Base-by-base conservation (phyloP, 2,888 invertebrate species). In the Lasioglossum leucozonium region DNA sequence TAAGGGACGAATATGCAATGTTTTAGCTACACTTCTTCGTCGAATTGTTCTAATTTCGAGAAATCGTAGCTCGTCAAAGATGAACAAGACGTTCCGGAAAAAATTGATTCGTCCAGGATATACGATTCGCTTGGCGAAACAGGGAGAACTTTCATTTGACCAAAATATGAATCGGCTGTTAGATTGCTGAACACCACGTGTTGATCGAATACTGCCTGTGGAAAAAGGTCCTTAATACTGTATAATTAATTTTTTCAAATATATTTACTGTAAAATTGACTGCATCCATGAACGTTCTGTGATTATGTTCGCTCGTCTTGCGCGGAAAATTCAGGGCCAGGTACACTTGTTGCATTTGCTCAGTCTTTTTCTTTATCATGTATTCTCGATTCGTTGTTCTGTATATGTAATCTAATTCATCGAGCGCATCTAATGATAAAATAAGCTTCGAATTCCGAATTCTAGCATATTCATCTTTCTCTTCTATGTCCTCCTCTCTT, bases 381-480 rank as follows among this genome's bases (percentile, higher is more conserved):
- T 95, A 95, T 69, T 93, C 90, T 72, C 90, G 88, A 78, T 95
- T 94, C 0, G 95, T 94, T 42, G 95, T 95, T 86, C 95, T 92
- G 4, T 95, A 94, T 51, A 95, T 91, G 62, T 94, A 95, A 81
- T 94, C 94, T 55, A 95, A 86, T 79, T 95, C 94, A 26, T 91
- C 88, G 55, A 95, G 87, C 10, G 95, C 95, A 10, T 95, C 92
- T 72, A 96, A 91, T 0, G 95, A 92, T 10, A 93, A 88, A 0
- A 92, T 88, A 18, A 96, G 90, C 76, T 92, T 92, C 6, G 95
- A 88, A 72, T 95, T 93, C 69, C 93, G 91, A 77, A 96, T 91
- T 22, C 85, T 91, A 13, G 90, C 89, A 77, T 95, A 95, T 16
- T 95, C 92, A 4, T 93, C 86, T 47, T 91, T 91, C 85, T 96